Evolutionary conservation across 2,113 vertebrate species (phyloP), one percentile per base, ranked within the genome.

Genomic region (Oceanites oceanicus): DNA sequence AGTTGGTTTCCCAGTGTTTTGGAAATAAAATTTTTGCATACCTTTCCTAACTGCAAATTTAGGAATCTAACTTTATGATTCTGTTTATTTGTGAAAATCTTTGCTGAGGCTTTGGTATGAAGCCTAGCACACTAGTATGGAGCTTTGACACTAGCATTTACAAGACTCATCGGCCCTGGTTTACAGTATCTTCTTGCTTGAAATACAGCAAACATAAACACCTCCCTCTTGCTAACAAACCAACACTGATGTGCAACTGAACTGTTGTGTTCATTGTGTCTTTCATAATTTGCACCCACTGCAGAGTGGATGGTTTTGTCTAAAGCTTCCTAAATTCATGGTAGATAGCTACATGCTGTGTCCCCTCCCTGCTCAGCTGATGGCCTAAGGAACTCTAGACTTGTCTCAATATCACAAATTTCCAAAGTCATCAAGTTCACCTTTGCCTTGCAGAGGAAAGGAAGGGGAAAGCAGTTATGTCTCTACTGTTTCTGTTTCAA

Each of bases 401-500:
- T 36, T 85, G 40, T 36, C 49, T 87, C 34, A 70, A 16, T 42
- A 75, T 15, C n/a, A 49, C 15, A 40, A 67, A 58, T 50, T 86
- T 91, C 67, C 7, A 8, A 95, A 96, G 67, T 52, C 3, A 40
- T 88, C 15, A 90, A 42, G 10, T 44, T 96, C 40, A 71, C 11
- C 34, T 73, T 92, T 88, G 50, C 73, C 29, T 84, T 90, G 61
- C 42, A 55, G 58, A 80, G 47, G 32, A 89, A 67, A 86, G 10
- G 16, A 90, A 78, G 53, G 9, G 19, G 26, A 66, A 81, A 81
- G 3, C n/a, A 73, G 36, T 44, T 80, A 16, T 15, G 2, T 70
- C 13, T 70, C 59, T 56, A 65, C 36, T 72, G 34, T 71, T 96
- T 93, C 65, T 91, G 38, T 84, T 81, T 89, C 42, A 77, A 89